Evolutionary conservation across 2,113 vertebrate genomes (phyloP).

Genomic region (Malurus cyaneus): DNA sequence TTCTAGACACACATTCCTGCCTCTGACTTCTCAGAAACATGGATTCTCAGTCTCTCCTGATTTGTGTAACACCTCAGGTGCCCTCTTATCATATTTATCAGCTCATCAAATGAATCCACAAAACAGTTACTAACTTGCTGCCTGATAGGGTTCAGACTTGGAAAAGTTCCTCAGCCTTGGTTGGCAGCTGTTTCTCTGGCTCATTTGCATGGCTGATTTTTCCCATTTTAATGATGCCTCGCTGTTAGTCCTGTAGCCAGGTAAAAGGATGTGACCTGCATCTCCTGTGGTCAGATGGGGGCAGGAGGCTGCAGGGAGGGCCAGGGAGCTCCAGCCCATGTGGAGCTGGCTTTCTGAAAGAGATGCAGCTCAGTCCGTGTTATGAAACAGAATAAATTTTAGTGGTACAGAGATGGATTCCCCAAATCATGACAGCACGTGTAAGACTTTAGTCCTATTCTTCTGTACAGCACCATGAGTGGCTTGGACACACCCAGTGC

Average conservation of each 20-base stretch:
- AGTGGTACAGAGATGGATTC: background rate
- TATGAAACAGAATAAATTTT: background rate
- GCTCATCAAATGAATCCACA: conserved; percentile 27
- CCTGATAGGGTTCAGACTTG: conserved; percentile 9
- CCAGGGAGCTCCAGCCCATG: background rate
- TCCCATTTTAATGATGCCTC: background rate
- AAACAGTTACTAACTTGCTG: conserved; percentile 33
- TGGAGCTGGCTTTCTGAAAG: background rate
- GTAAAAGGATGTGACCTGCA: background rate
- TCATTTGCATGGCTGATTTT: conserved; percentile 8
- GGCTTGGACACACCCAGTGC: background rate
- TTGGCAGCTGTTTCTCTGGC: background rate
- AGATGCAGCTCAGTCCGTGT: background rate
- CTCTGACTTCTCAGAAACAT: conserved; percentile 26
- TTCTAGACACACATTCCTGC: conserved; percentile 36
- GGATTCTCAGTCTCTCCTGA: background rate
- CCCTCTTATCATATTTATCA: conserved; percentile 39
- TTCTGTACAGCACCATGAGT: background rate
- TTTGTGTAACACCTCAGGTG: conserved; percentile 47
- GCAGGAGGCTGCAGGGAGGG: background rate
- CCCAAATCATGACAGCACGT: background rate
- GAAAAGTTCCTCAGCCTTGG: conserved; percentile 23
- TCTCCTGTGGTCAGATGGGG: background rate
- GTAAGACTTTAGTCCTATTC: background rate
- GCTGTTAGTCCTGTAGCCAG: background rate